Percentiles rank a stretch among this genome's conserved stretches.
Evolutionary conservation across 2,888 invertebrate genomes (phyloP).

Genomic region (Andrena dorsata): DNA sequence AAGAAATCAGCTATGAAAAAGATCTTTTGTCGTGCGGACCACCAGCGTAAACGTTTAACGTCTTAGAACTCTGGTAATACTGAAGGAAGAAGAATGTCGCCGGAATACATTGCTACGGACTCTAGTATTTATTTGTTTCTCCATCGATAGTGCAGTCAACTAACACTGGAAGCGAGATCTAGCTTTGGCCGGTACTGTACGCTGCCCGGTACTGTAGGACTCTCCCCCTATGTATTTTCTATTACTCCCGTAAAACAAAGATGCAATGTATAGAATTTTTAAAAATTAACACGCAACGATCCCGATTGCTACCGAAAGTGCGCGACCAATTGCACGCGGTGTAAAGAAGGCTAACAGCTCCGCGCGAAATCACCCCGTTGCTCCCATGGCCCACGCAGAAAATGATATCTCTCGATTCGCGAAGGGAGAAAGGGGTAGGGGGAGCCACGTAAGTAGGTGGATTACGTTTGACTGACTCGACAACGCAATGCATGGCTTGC

Average conservation of each 20-base stretch:
- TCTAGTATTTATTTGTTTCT: no score
- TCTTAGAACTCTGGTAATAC: no score
- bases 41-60: no score
- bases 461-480: constrained; percentile 80
- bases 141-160: no score
- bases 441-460: constrained; percentile 74
- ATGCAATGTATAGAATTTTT: not conserved
- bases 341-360: constrained; percentile 31
- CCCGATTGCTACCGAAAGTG: not conserved
- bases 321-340: not conserved
- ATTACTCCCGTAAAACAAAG: not conserved
- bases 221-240: no score
- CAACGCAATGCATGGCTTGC: constrained; percentile 75
- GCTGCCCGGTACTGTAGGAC: no score
- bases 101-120: no score
- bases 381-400: constrained; percentile 47
- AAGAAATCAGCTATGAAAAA: no score
- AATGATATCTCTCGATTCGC: constrained; percentile 63
- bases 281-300: not conserved
- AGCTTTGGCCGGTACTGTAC: no score
- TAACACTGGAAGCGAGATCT: no score
- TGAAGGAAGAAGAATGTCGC: no score
- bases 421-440: constrained; percentile 39
- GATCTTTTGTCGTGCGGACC: no score
- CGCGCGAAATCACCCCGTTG: constrained; percentile 31